Percentiles rank a stretch among this genome's conserved stretches.
These are phyloP conservation scores for Cinara cedri DNA, from an alignment of 2,888 invertebrate genomes.

Conservation along the genomic window DNA sequence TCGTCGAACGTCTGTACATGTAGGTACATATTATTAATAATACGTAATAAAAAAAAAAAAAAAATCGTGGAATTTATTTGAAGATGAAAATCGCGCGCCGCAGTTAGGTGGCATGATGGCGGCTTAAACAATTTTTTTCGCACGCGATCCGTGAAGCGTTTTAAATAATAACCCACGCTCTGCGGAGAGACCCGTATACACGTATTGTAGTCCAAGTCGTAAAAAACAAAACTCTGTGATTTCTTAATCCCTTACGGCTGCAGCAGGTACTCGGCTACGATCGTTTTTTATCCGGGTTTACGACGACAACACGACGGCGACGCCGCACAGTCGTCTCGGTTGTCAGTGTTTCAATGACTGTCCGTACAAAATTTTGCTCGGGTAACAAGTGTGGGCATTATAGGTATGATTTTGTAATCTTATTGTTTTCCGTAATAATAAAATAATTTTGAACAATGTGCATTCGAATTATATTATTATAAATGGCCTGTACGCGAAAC, in stretches of 20 bases:
- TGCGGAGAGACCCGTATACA: too few relatives aligned
- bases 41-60: too few relatives aligned
- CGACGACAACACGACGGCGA: background rate
- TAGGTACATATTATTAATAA: too few relatives aligned
- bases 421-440: too few relatives aligned
- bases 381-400: too few relatives aligned
- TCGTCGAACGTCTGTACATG: background rate
- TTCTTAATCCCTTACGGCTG: constrained; percentile 25
- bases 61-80: background rate
- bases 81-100: background rate
- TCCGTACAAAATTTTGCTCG: too few relatives aligned
- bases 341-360: background rate
- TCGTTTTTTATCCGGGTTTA: constrained; percentile 39
- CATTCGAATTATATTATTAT: too few relatives aligned
- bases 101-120: too few relatives aligned
- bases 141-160: background rate
- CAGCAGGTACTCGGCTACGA: constrained; percentile 1
- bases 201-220: constrained; percentile 9
- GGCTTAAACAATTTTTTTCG: constrained; percentile 21
- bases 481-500: too few relatives aligned
- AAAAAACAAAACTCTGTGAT: constrained; percentile 28
- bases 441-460: too few relatives aligned
- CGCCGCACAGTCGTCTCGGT: background rate
- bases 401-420: too few relatives aligned
- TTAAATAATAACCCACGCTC: constrained; percentile 8